A percentile compares a stretch with the other conserved stretches of the same genome.
Conservation (phyloP, 2,797 vertebrate species). For the Sparus aurata region DNA sequence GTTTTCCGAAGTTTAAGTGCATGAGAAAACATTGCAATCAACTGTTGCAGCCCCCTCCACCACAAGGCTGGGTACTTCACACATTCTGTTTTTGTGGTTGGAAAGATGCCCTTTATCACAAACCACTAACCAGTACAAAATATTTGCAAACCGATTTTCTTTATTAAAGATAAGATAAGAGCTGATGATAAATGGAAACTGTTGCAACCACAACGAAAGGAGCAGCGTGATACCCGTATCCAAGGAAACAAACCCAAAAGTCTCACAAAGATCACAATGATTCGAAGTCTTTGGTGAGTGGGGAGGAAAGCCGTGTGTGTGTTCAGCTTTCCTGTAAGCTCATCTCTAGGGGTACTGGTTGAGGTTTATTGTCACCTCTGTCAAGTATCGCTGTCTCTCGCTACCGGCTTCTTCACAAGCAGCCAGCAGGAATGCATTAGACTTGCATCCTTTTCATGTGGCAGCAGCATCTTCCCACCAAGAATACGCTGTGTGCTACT, state of each 20-base stretch:
- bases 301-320: neutral
- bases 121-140: conserved; percentile 9
- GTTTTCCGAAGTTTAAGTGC: neutral
- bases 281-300: conserved; percentile 17
- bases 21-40: neutral
- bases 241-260: neutral
- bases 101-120: conserved; percentile 1
- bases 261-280: conserved; percentile 43
- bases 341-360: conserved; percentile 34
- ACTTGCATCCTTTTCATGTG: conserved; percentile 80
- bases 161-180: neutral
- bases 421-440: conserved; percentile 53
- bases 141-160: neutral
- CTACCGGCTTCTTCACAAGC: conserved; percentile 30
- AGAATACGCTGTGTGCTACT: conserved; percentile 52
- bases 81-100: conserved; percentile 3
- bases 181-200: conserved; percentile 30
- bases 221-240: neutral
- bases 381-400: conserved; percentile 10
- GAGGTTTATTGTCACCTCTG: conserved; percentile 40
- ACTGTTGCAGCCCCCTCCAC: neutral
- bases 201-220: conserved; percentile 28
- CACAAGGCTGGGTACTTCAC: too few relatives aligned
- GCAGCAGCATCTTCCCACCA: conserved; percentile 74
- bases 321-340: conserved; percentile 69